Conservation (phyloP, 2,797 vertebrate species). For the Monodelphis domestica region DNA sequence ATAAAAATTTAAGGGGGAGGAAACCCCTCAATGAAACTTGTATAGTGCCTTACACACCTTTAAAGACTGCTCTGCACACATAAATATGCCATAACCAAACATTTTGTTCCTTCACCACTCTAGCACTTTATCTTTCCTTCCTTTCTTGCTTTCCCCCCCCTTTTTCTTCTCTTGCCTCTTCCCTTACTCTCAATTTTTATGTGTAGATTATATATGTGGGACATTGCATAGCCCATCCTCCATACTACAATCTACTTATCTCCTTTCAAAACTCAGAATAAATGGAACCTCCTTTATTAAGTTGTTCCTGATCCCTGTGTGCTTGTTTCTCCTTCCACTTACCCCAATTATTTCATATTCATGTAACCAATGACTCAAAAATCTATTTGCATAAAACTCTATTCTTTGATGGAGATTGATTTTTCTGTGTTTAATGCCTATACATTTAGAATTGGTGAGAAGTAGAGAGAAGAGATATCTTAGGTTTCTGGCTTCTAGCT, state of each 20-base stretch:
- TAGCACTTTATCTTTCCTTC: neutral
- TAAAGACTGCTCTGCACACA: neutral
- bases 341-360: neutral
- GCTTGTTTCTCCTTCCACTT: neutral
- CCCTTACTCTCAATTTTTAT: neutral
- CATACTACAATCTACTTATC: neutral
- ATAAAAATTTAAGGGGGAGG: neutral
- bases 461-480: neutral
- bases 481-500: neutral
- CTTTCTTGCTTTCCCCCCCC: neutral
- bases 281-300: neutral
- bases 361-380: neutral
- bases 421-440: neutral
- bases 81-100: neutral
- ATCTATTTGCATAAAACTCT: neutral
- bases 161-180: neutral
- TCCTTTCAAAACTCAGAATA: neutral
- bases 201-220: neutral
- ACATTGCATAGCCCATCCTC: neutral
- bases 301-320: neutral
- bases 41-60: neutral
- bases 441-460: neutral
- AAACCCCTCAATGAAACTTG: neutral
- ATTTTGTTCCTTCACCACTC: neutral
- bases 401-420: neutral